Conservation (phyloP, 2,113 vertebrate genomes). For the Periophthalmodon schlosseri region DNA sequence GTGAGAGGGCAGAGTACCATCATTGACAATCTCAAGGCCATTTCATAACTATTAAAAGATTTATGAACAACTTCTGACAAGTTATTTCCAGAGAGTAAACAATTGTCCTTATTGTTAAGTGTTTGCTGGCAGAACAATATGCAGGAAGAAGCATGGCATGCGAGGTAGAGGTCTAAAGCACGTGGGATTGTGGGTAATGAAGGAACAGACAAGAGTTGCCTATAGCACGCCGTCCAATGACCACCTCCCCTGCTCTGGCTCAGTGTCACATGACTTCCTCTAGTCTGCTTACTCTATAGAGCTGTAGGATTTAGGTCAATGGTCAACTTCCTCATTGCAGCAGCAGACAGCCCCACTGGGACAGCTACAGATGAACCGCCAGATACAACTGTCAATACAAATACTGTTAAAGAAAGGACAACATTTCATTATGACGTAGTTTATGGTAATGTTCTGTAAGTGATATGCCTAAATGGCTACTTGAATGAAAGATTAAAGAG, state of each 20-base stretch:
- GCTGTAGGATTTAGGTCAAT: conserved; percentile 65
- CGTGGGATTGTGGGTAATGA: conserved; percentile 13
- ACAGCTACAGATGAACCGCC: not conserved
- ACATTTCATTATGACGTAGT: no score
- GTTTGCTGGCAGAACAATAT: conserved; percentile 39
- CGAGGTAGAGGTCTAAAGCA: conserved; percentile 14
- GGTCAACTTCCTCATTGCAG: conserved; percentile 56
- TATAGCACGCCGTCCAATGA: conserved; percentile 24
- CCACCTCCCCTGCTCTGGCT: conserved; percentile 14
- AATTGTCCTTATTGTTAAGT: conserved; percentile 8
- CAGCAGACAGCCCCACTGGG: conserved; percentile 16
- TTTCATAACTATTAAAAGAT: not conserved
- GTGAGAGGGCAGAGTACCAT: not conserved
- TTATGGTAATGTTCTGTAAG: no score
- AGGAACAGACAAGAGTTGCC: not conserved
- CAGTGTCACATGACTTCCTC: conserved; percentile 62
- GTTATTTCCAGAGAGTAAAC: not conserved
- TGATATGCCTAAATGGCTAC: not conserved
- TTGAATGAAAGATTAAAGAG: not conserved
- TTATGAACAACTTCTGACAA: not conserved
- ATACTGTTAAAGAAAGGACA: not conserved
- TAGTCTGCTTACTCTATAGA: conserved; percentile 28
- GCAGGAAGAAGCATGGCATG: conserved; percentile 37
- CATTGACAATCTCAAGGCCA: not conserved
- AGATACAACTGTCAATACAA: not conserved